phyloP scores from a whole-genome alignment of 1,140 invertebrate species.

The Pteromalus puparum region DNA sequence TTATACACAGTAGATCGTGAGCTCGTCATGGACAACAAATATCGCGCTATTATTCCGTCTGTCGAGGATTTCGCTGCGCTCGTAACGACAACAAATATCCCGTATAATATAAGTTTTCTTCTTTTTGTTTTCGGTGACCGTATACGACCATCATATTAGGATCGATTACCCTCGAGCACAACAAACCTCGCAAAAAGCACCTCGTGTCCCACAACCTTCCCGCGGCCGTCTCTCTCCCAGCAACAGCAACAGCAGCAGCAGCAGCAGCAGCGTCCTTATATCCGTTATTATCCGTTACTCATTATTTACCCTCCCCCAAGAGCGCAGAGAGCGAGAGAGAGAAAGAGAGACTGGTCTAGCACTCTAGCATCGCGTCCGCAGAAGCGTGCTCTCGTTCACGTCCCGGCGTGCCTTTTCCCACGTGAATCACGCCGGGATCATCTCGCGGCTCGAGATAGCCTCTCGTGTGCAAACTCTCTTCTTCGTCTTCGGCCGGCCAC shows the following conservation, averaged over 20 bases:
- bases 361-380: slow-evolving; percentile 60
- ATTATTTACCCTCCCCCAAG: slow-evolving; percentile 29
- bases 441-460: slow-evolving; percentile 57
- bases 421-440: slow-evolving; percentile 67
- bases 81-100: too few relatives aligned
- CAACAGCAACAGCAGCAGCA: too few relatives aligned
- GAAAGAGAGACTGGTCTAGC: slow-evolving; percentile 65
- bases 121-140: too few relatives aligned
- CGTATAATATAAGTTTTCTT: too few relatives aligned
- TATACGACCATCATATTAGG: too few relatives aligned
- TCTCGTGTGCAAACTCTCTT: slow-evolving; percentile 27
- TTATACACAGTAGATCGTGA: slow-evolving; percentile 15
- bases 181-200: too few relatives aligned
- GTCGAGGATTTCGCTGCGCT: too few relatives aligned
- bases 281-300: slow-evolving; percentile 25
- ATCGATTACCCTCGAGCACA: too few relatives aligned
- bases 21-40: slow-evolving; percentile 24
- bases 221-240: not conserved
- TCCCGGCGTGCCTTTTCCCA: slow-evolving; percentile 62
- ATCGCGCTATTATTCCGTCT: slow-evolving; percentile 2
- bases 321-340: slow-evolving; percentile 68
- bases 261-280: not conserved
- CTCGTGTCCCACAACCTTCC: not conserved
- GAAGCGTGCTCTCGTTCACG: slow-evolving; percentile 67
- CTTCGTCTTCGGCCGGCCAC: slow-evolving; percentile 14